Conservation (phyloP, 2,113 vertebrate genomes). For the Apteryx mantelli region DNA sequence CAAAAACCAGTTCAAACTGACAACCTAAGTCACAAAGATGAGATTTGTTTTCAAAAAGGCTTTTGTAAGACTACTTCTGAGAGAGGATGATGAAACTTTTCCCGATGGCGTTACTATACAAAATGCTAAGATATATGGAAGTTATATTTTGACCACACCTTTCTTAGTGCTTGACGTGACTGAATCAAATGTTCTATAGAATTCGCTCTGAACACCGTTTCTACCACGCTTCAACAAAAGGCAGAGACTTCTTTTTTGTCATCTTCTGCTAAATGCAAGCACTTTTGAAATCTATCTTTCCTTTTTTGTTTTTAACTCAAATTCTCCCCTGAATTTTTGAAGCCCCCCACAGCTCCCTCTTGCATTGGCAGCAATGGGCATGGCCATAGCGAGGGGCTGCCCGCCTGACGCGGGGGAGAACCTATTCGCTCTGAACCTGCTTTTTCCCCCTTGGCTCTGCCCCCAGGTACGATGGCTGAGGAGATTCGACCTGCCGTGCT, state of each 20-base stretch:
- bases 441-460: background rate
- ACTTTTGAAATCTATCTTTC: background rate
- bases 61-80: background rate
- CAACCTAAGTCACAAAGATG: background rate
- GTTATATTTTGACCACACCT: background rate
- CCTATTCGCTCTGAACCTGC: background rate
- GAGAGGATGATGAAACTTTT: background rate
- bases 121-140: background rate
- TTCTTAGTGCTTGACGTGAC: background rate
- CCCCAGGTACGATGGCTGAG: constrained; percentile 85
- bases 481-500: constrained; percentile 80
- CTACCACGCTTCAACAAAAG: background rate
- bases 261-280: background rate
- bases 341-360: background rate
- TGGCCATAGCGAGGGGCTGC: background rate
- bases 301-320: background rate
- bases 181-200: background rate
- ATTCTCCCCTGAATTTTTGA: background rate
- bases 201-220: background rate
- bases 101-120: background rate
- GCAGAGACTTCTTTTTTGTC: background rate
- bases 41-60: background rate
- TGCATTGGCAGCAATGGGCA: accelerated
- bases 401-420: background rate
- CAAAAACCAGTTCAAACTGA: background rate